Evolutionary conservation across 1,140 invertebrate genomes (phyloP), one percentile per base, ranked within the genome.

Genomic region (Meloidogyne floridensis): DNA sequence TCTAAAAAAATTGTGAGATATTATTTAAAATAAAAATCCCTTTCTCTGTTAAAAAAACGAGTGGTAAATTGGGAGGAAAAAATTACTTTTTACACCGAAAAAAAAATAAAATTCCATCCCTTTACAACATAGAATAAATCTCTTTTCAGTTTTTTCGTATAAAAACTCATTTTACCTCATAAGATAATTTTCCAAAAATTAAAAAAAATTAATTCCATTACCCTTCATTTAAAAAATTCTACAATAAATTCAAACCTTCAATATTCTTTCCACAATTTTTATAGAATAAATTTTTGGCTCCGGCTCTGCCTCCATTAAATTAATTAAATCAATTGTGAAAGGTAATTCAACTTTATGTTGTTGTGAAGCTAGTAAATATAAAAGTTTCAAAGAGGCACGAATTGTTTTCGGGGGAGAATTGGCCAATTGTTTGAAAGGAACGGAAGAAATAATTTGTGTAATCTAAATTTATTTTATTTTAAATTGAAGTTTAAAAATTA

Each of bases 291-390:
- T 71, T 65, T 71, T 65, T 9, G 77, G 77, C 4, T 11, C 65
- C 3, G 54, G 18, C 43, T 79, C 77, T 3, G 65, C 77, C n/a
- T 71, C 53, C 18, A 79, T 79, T 18, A 79, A 47, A 32, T 71
- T 51, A 51, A 79, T 51, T 10, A 79, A 10, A n/a, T 79, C 77
- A 71, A 3, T 3, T 18, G 65, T 47, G 2, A 79, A 79, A 32
- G 77, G 77, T n/a, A 79, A 47, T 10, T 71, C 9, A 69, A 79
- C 6, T 42, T 69, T 51, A 69, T 69, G 54, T 71, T 47, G 69
- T 11, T 71, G 54, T 18, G 43, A 71, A 32, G 65, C 18, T n/a
- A 79, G 54, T 13, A 72, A 65, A 71, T n/a, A 53, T 18, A 79
- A 72, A 18, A 79, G 11, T 65, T 53, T 69, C 6, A 79, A 20